These are phyloP conservation scores for Drosophila suzukii DNA, from an alignment of 1,140 invertebrate species.

Conservation along the genomic window DNA sequence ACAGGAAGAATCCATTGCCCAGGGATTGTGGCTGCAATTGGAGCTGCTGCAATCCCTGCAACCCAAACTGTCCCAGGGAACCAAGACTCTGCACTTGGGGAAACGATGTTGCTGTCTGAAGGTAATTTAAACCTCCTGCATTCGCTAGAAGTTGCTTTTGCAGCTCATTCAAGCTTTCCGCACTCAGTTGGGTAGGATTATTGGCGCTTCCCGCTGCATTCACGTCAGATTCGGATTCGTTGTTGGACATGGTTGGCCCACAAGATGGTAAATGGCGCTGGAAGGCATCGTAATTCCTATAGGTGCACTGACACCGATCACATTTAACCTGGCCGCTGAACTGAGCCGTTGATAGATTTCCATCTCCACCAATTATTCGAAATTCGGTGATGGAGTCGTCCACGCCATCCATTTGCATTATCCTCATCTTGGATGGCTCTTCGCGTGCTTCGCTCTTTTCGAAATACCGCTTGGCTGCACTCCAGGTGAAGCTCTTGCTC, in stretches of 20 bases:
- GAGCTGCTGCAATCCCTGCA: constrained; percentile 62
- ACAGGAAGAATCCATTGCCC: constrained; percentile 77
- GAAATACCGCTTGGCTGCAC: constrained; percentile 73
- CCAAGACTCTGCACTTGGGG: constrained; percentile 66
- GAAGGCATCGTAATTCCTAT: constrained; percentile 94
- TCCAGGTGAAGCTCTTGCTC: constrained; percentile 84
- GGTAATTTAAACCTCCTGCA: constrained; percentile 63
- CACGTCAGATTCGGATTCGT: constrained; percentile 90
- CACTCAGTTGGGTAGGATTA: constrained; percentile 30
- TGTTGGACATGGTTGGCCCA: constrained; percentile 88
- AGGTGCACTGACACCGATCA: constrained; percentile 93
- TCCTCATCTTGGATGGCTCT: constrained; percentile 86
- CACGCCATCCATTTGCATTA: constrained; percentile 91
- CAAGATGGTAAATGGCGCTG: constrained; percentile 92
- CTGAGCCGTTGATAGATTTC: constrained; percentile 83
- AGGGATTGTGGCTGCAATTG: constrained; percentile 73
- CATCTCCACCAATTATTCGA: constrained; percentile 73
- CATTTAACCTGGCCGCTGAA: constrained; percentile 91
- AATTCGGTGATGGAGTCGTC: constrained; percentile 87
- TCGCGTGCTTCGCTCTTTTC: constrained; percentile 84
- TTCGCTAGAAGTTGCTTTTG: constrained; percentile 67
- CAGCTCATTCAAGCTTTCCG: constrained; percentile 63
- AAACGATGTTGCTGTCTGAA: constrained; percentile 60
- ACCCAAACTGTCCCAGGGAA: constrained; percentile 77
- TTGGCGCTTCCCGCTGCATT: constrained; percentile 2